A percentile compares a stretch with the other conserved stretches of the same genome.
phyloP scores from a whole-genome alignment of 2,888 invertebrate genomes.

The Trachelus troglodyta region DNA sequence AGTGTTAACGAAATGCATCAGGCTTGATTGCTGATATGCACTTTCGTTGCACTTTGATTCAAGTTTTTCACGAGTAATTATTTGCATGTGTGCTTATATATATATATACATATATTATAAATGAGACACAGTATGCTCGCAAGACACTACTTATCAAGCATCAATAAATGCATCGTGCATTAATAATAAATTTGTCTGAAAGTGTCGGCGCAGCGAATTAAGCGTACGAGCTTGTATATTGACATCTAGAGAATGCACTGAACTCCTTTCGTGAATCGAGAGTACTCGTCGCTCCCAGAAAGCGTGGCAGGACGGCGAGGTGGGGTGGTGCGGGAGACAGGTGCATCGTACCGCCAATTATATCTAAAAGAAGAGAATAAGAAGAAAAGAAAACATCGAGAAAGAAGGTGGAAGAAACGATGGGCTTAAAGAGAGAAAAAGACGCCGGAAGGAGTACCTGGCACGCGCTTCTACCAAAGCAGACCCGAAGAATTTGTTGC shows the following conservation, averaged over 20 bases:
- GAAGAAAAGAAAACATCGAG: not conserved
- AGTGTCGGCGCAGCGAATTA: not conserved
- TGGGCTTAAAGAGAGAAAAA: constrained; percentile 29
- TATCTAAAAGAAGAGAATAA: constrained; percentile 53
- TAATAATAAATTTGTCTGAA: not conserved
- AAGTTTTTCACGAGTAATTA: too few species aligned
- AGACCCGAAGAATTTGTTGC: not conserved
- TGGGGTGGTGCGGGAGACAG: constrained; percentile 55
- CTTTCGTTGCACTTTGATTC: too few species aligned
- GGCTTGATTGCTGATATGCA: not conserved
- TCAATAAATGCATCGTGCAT: not conserved
- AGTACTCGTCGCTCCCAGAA: not conserved
- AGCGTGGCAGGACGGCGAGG: constrained; percentile 24
- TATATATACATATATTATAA: not conserved
- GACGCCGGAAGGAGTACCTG: constrained; percentile 29
- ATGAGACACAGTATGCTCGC: not conserved
- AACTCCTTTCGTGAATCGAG: not conserved
- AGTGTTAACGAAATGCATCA: not conserved
- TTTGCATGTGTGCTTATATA: not conserved
- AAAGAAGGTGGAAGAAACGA: constrained; percentile 34
- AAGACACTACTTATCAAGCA: not conserved
- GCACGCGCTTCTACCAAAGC: not conserved
- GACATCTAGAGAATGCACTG: not conserved
- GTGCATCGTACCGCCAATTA: constrained; percentile 67
- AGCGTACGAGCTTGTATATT: not conserved